A percentile compares a stretch with the other conserved stretches of the same genome.
Conservation (phyloP, 1,140 invertebrate genomes). For the Drosophila serrata region DNA sequence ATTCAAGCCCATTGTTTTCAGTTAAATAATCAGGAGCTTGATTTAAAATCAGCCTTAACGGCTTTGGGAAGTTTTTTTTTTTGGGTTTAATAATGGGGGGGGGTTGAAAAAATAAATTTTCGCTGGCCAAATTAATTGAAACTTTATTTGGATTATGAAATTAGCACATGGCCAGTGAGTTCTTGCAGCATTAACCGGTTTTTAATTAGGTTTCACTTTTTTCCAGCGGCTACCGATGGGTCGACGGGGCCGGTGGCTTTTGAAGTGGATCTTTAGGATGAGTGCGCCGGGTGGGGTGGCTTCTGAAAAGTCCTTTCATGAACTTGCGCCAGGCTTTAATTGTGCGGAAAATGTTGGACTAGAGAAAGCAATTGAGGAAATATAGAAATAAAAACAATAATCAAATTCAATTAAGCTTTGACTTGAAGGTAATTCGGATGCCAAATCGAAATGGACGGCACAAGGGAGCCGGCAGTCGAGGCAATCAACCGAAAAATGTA, state of each 20-base stretch:
- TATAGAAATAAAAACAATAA: conserved; percentile 15
- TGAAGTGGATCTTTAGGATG: conserved; percentile 55
- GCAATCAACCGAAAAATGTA: conserved; percentile 72
- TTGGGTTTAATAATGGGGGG: neutral
- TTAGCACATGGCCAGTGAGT: conserved; percentile 69
- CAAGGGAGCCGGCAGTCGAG: conserved; percentile 27
- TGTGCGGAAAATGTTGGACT: conserved; percentile 60
- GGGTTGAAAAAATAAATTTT: conserved; percentile 12
- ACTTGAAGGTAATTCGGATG: neutral
- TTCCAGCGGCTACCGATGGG: conserved; percentile 2
- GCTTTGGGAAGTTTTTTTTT: neutral
- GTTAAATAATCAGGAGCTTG: neutral
- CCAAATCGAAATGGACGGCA: conserved; percentile 19
- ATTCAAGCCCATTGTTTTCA: neutral
- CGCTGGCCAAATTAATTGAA: conserved; percentile 73
- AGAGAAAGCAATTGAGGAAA: neutral
- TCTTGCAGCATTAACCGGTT: conserved; percentile 65
- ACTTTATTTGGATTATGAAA: conserved; percentile 81
- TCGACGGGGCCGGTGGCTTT: conserved; percentile 25
- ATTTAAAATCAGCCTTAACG: neutral
- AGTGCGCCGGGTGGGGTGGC: conserved; percentile 3
- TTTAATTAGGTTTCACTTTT: conserved; percentile 71
- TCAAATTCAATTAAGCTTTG: conserved; percentile 66
- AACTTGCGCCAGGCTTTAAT: conserved; percentile 21
- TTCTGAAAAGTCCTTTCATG: conserved; percentile 42